phyloP scores from a whole-genome alignment of 2,888 invertebrate genomes.

The Drosophila nigritarsus region DNA sequence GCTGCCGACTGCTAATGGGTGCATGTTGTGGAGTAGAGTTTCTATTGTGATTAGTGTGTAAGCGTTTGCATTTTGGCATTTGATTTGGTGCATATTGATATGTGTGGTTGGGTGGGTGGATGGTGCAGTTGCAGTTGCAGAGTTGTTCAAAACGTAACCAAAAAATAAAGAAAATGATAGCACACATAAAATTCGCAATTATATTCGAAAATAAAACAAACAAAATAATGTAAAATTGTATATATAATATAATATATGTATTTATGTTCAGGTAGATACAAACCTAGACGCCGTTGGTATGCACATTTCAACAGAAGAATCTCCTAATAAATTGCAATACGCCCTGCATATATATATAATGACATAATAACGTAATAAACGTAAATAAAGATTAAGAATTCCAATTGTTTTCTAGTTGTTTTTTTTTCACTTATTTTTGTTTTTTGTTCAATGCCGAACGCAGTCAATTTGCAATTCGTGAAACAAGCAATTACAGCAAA shows the following conservation, averaged over 20 bases:
- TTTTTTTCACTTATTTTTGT: slow-evolving; percentile 15
- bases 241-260: not conserved
- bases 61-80: slow-evolving; percentile 29
- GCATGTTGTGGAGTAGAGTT: slow-evolving; percentile 79
- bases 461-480: slow-evolving; percentile 9
- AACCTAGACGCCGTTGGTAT: slow-evolving; percentile 82
- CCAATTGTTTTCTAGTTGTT: slow-evolving; percentile 4
- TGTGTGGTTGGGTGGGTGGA: slow-evolving; percentile 11
- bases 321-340: slow-evolving; percentile 84
- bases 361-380: slow-evolving; percentile 70
- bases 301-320: slow-evolving; percentile 85
- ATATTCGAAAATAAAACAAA: slow-evolving; percentile 21
- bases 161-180: slow-evolving; percentile 51
- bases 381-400: slow-evolving; percentile 61
- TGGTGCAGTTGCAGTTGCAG: slow-evolving; percentile 43
- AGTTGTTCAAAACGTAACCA: slow-evolving; percentile 54
- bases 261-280: slow-evolving; percentile 65
- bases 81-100: slow-evolving; percentile 22
- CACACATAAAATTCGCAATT: slow-evolving; percentile 32
- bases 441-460: slow-evolving; percentile 26
- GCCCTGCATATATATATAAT: slow-evolving; percentile 70
- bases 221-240: slow-evolving; percentile 13
- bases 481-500: slow-evolving; percentile 22
- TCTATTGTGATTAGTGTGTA: slow-evolving; percentile 69
- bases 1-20: slow-evolving; percentile 86